Conservation (phyloP, 2,113 vertebrate genomes). For the Madoqua kirkii region DNA sequence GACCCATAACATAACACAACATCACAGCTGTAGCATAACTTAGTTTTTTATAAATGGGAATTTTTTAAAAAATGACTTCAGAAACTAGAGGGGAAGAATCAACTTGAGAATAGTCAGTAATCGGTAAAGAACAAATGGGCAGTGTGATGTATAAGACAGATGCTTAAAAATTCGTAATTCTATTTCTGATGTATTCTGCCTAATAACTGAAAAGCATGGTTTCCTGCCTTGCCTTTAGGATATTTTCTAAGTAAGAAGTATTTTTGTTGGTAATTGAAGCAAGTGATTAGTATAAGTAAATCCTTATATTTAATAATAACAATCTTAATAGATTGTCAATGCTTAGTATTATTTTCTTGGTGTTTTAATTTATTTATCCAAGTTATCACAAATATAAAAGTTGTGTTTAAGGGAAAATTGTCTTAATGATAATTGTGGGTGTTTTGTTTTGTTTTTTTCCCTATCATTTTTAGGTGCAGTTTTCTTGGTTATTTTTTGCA, state of each 20-base stretch:
- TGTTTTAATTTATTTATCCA: constrained; percentile 14
- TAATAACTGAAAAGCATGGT: neutral
- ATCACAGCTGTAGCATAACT: neutral
- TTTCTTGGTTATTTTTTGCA: constrained; percentile 97
- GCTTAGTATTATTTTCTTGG: neutral
- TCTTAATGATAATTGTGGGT: neutral
- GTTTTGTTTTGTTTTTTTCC: neutral
- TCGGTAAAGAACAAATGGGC: neutral
- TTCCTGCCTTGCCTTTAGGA: neutral
- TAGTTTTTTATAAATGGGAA: neutral
- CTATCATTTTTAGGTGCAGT: constrained; percentile 85
- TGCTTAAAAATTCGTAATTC: neutral
- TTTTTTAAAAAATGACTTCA: neutral
- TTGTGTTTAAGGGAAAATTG: neutral
- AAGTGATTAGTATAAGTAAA: neutral
- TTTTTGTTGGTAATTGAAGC: constrained; percentile 22
- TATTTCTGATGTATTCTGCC: neutral
- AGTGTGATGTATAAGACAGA: neutral
- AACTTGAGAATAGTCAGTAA: neutral
- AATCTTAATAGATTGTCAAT: neutral
- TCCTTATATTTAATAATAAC: constrained; percentile 26
- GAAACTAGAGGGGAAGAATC: neutral
- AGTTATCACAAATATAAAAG: constrained; percentile 1
- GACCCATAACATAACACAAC: neutral
- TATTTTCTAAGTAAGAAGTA: neutral